Base-by-base conservation (phyloP, 2,888 invertebrate species). In the Eupithecia pulchellata region DNA sequence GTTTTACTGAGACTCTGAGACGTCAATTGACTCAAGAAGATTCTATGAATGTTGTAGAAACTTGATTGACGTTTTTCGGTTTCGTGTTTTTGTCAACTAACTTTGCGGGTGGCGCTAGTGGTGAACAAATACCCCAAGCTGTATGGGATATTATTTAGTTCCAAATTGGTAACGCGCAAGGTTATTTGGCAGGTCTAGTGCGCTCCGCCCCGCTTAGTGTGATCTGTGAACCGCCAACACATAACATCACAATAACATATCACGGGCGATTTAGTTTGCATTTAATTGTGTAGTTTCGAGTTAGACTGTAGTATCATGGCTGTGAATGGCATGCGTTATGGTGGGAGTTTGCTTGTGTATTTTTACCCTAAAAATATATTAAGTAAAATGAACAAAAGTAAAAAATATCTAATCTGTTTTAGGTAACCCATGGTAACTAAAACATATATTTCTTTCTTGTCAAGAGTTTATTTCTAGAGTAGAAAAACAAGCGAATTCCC, bases 201-300 rank as follows among this genome's bases (percentile, higher is more conserved):
- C 25, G 52, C 52, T 52, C 52, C 52, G 52, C 52, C 52, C 52
- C 13, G 52, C 52, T 52, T 13, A 52, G 20, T 52, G 52, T 52
- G 52, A 32, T 57, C 57, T 63, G 34, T 29, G 20, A 29, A 39
- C 66, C 36, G 62, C 36, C 47, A 39, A 61, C 52, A 69, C 60
- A 34, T 13, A 13, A 42, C 73, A 75, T 75, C 77, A 75, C 75
- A 67, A 39, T 60, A 66, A 78, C 76, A 79, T 81, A 80, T 80
- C 80, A 82, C 80, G 75, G 78, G 75, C 76, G 77, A 68, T 75
- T 75, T 79, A 81, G 82, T 81, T 77, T 85, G 86, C 89, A 88
- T 88, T 88, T 88, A 81, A 72, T 66, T 68, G 67, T 80, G 76
- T 79, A 76, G 42, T 70, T 73, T 72, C 67, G 62, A 69, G 36